Evolutionary conservation across 2,113 vertebrate genomes (phyloP).

Genomic region (Murina feae): DNA sequence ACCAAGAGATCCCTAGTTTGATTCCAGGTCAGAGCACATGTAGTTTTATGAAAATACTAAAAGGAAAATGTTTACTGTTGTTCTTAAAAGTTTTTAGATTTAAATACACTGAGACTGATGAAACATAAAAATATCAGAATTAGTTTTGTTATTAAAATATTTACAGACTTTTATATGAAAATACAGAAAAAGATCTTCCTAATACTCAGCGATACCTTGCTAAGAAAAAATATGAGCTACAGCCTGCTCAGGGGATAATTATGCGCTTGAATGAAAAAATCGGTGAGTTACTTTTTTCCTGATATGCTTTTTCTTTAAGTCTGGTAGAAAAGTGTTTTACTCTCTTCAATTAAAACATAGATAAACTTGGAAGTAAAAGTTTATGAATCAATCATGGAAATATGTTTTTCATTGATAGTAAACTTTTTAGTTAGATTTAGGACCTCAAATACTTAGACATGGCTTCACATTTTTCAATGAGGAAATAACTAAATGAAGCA

Average conservation of each 20-base stretch:
- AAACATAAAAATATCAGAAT: constrained; percentile 54
- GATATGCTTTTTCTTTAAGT: constrained; percentile 1
- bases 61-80: not conserved
- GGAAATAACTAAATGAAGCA: not conserved
- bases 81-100: constrained; percentile 44
- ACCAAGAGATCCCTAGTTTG: not conserved
- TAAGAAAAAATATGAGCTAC: constrained; percentile 83
- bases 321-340: not conserved
- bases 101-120: constrained; percentile 47
- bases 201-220: constrained; percentile 81
- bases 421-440: constrained; percentile 6
- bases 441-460: not conserved
- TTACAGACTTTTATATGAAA: constrained; percentile 83
- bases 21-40: not conserved
- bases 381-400: not conserved
- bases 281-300: constrained; percentile 76
- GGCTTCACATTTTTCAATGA: constrained; percentile 32
- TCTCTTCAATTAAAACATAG: not conserved
- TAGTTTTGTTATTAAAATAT: constrained; percentile 74
- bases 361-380: constrained; percentile 19
- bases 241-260: constrained; percentile 83
- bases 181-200: constrained; percentile 81
- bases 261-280: constrained; percentile 82
- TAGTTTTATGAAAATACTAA: constrained; percentile 5
- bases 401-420: not conserved